Percentiles rank a stretch among this genome's conserved stretches.
These are phyloP conservation scores for Hypselothyrea guttata DNA, from an alignment of 2,888 invertebrate genomes.

Conservation along the genomic window DNA sequence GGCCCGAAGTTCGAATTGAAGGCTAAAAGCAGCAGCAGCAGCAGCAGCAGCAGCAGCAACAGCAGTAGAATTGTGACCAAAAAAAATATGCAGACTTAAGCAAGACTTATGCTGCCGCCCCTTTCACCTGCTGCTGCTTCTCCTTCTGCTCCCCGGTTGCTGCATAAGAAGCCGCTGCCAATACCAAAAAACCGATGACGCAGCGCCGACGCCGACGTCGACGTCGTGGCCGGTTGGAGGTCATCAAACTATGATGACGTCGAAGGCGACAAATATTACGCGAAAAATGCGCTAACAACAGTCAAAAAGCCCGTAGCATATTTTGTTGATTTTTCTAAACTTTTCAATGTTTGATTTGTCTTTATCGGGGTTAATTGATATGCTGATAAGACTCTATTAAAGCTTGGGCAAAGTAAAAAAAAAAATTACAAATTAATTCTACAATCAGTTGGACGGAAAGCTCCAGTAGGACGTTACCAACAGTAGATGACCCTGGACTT, in stretches of 20 bases:
- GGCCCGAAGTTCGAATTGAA: constrained; percentile 43
- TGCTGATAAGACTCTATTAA: constrained; percentile 46
- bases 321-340: no score
- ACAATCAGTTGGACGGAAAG: no score
- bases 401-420: constrained; percentile 2
- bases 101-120: constrained; percentile 34
- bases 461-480: no score
- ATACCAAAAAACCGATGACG: constrained; percentile 68
- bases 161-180: constrained; percentile 8
- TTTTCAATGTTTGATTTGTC: no score
- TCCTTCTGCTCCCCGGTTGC: background rate
- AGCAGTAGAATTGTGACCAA: constrained; percentile 58
- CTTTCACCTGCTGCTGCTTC: background rate
- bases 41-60: constrained; percentile 3
- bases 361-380: constrained; percentile 60
- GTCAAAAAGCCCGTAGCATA: background rate
- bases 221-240: constrained; percentile 53
- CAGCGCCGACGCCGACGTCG: constrained; percentile 38
- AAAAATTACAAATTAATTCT: no score
- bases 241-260: constrained; percentile 78
- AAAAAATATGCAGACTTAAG: constrained; percentile 49
- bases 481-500: no score
- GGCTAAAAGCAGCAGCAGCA: constrained; percentile 34
- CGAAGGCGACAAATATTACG: constrained; percentile 39
- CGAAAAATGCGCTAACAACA: constrained; percentile 19